Conservation (phyloP, 1,140 invertebrate genomes). For the Tetramorium alpestre region DNA sequence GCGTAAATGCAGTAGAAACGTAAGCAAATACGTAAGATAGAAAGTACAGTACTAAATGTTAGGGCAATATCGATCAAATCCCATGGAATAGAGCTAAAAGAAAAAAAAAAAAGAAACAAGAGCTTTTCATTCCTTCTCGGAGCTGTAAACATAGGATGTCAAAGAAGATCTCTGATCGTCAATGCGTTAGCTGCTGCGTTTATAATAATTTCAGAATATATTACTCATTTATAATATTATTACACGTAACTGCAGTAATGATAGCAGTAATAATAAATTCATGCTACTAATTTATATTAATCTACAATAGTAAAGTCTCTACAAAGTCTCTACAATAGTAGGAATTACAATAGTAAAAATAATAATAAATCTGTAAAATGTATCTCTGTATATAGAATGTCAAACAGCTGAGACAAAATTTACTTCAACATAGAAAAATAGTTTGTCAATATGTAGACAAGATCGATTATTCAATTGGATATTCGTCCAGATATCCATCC, state of each 20-base stretch:
- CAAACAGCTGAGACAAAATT: conserved; percentile 56
- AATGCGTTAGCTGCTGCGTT: conserved; percentile 30
- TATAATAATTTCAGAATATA: conserved; percentile 70
- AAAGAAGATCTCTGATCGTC: conserved; percentile 29
- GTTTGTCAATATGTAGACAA: conserved; percentile 59
- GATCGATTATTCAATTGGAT: conserved; percentile 48
- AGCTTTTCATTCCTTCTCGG: conserved; percentile 14
- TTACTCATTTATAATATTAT: conserved; percentile 68
- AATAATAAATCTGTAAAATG: conserved; percentile 60
- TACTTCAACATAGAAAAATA: conserved; percentile 72
- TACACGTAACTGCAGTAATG: conserved; percentile 65
- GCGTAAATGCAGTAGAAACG: conserved; percentile 39
- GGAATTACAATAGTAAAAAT: conserved; percentile 64
- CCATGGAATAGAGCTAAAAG: not conserved
- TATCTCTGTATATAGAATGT: conserved; percentile 67
- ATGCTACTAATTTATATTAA: conserved; percentile 64
- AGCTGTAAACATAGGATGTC: conserved; percentile 18
- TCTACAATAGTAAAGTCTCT: conserved; percentile 40
- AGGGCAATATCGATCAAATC: conserved; percentile 5
- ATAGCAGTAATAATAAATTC: conserved; percentile 66
- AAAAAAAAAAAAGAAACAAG: not conserved
- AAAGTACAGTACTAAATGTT: conserved; percentile 30
- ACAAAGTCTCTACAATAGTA: conserved; percentile 58
- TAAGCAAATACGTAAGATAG: conserved; percentile 29
- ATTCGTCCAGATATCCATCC: conserved; percentile 39